These are phyloP conservation scores for Chroicocephalus ridibundus DNA, from an alignment of 2,113 vertebrate species.

Conservation along the genomic window DNA sequence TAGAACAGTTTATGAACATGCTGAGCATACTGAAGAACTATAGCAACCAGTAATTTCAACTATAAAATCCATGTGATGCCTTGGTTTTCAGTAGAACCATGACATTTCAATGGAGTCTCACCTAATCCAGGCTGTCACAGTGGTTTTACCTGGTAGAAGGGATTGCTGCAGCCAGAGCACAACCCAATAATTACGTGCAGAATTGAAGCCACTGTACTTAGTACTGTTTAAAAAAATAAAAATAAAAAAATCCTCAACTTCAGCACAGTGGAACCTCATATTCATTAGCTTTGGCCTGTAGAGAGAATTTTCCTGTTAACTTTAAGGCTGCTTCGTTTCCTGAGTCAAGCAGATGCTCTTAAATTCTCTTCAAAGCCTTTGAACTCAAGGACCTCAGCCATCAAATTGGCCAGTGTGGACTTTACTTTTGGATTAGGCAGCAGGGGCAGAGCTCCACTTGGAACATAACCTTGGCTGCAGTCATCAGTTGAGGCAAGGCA, in stretches of 20 bases:
- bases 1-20: not conserved
- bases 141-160: not conserved
- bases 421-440: conserved; percentile 4
- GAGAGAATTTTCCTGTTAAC: not conserved
- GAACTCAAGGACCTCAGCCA: not conserved
- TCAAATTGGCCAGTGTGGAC: not conserved
- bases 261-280: not conserved
- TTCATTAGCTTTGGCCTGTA: not conserved
- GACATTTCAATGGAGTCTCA: not conserved
- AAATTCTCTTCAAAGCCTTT: conserved; percentile 22
- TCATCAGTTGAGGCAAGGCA: not conserved
- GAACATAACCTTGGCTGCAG: not conserved
- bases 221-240: not conserved
- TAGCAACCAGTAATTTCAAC: not conserved
- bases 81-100: not conserved
- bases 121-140: not conserved
- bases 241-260: not conserved
- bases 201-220: not conserved
- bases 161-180: not conserved
- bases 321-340: not conserved
- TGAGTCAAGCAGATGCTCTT: not conserved
- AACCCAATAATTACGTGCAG: not conserved
- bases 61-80: not conserved
- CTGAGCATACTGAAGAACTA: not conserved
- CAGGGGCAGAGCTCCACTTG: conserved; percentile 14